Percentiles rank a stretch among this genome's conserved stretches.
These are phyloP conservation scores for Pollachius pollachius DNA, from an alignment of 2,113 vertebrate genomes.

Conservation along the genomic window DNA sequence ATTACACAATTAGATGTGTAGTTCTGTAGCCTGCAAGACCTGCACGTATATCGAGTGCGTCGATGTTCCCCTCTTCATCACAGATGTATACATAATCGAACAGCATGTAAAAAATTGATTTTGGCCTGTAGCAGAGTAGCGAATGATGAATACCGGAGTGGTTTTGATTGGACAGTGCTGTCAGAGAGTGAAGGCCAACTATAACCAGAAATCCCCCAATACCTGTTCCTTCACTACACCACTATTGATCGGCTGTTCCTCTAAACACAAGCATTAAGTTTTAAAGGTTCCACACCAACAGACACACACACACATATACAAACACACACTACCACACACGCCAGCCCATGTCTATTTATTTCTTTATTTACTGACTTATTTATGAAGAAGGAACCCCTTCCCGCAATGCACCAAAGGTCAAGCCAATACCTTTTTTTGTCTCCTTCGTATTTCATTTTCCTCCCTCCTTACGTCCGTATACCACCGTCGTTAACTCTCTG, in stretches of 20 bases:
- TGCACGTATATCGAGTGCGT: neutral
- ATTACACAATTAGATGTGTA: too few species aligned
- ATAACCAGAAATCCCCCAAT: slow-evolving; percentile 17
- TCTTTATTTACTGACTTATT: neutral
- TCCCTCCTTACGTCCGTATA: neutral
- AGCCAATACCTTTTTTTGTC: slow-evolving; percentile 9
- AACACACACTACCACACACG: too few species aligned
- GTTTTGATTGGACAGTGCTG: slow-evolving; percentile 17
- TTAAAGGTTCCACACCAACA: slow-evolving; percentile 35
- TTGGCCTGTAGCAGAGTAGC: slow-evolving; percentile 15
- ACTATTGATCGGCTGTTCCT: slow-evolving; percentile 42
- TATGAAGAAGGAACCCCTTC: slow-evolving; percentile 1
- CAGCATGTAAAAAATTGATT: slow-evolving; percentile 23
- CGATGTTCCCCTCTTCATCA: neutral
- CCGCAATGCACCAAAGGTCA: slow-evolving; percentile 34
- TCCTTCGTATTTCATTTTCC: neutral
- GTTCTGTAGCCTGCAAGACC: neutral
- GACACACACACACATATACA: neutral
- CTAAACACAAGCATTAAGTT: slow-evolving; percentile 35
- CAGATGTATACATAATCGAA: slow-evolving; percentile 26
- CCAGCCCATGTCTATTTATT: neutral
- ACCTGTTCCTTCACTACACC: slow-evolving; percentile 23
- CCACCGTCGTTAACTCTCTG: neutral
- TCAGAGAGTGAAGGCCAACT: slow-evolving; percentile 21
- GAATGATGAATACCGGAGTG: slow-evolving; percentile 17